Conservation (phyloP, 2,888 invertebrate genomes). For the Agrypnus murinus region DNA sequence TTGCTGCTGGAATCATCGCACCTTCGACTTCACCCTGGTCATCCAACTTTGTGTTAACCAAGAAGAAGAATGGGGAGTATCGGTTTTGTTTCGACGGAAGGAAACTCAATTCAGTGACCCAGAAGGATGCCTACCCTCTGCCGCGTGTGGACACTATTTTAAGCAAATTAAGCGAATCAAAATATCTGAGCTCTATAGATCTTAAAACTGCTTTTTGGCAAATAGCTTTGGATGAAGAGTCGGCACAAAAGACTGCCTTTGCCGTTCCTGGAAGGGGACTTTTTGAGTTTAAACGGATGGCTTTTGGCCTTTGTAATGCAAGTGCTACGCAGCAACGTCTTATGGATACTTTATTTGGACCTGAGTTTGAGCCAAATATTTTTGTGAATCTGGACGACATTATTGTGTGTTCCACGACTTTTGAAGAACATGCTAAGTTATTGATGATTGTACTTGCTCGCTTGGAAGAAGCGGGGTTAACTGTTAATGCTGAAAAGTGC, state of each 20-base stretch:
- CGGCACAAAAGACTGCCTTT: conserved; percentile 61
- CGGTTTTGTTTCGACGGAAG: conserved; percentile 59
- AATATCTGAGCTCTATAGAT: conserved; percentile 56
- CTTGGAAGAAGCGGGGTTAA: conserved; percentile 53
- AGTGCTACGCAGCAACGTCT: conserved; percentile 54
- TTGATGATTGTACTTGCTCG: conserved; percentile 50
- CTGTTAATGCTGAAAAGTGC: conserved; percentile 42
- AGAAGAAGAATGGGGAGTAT: conserved; percentile 54
- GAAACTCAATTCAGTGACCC: conserved; percentile 56
- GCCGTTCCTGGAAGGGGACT: conserved; percentile 55
- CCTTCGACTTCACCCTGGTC: too few relatives aligned
- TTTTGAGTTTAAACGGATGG: conserved; percentile 55
- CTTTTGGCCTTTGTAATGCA: conserved; percentile 55
- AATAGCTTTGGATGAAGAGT: too few relatives aligned
- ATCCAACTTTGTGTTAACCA: too few relatives aligned
- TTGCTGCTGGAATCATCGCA: too few relatives aligned
- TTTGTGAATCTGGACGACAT: conserved; percentile 30
- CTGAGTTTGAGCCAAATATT: not conserved
- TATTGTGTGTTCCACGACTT: conserved; percentile 30
- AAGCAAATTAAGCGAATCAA: too few relatives aligned
- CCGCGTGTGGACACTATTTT: too few relatives aligned
- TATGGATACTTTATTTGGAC: conserved; percentile 52
- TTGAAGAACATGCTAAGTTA: conserved; percentile 47
- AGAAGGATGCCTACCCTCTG: conserved; percentile 56
- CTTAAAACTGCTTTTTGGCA: conserved; percentile 57